Conservation (phyloP, 53 echinoderm and acorn worm species). For the Mesocentrotus franciscanus region DNA sequence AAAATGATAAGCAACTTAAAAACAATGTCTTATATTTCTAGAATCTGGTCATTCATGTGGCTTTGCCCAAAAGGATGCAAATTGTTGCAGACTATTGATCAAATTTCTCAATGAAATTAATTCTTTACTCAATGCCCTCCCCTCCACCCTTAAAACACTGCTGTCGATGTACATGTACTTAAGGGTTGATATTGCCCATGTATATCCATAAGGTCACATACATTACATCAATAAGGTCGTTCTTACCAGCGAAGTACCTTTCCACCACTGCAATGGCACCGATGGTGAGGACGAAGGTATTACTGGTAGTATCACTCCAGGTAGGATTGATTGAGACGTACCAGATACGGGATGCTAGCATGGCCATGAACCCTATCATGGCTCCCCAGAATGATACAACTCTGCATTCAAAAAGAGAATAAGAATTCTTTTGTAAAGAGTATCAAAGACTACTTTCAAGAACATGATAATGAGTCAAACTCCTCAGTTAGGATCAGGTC, state of each 20-base stretch:
- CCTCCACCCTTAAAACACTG: no score
- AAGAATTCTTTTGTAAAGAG: neutral
- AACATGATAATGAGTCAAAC: neutral
- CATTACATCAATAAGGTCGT: no score
- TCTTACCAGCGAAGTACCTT: slow-evolving; percentile 80
- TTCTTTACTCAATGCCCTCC: no score
- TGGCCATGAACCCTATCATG: slow-evolving; percentile 77
- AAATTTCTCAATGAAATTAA: no score
- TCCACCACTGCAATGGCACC: slow-evolving; percentile 88
- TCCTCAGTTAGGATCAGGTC: neutral
- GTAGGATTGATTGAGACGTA: slow-evolving; percentile 89
- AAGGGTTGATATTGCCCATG: no score
- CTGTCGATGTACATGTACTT: no score
- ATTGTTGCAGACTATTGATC: no score
- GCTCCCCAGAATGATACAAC: slow-evolving; percentile 90
- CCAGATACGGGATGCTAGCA: slow-evolving; percentile 84
- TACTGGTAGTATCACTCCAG: slow-evolving; percentile 79
- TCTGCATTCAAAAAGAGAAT: slow-evolving; percentile 58
- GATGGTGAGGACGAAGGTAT: slow-evolving; percentile 83
- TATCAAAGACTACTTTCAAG: neutral
- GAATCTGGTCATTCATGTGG: no score
- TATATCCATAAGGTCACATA: no score
- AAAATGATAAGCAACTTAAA: no score
- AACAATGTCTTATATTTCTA: no score
- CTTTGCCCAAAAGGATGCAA: no score